Conservation (phyloP, 2,888 invertebrate genomes). For the Dryadula phaetusa region DNA sequence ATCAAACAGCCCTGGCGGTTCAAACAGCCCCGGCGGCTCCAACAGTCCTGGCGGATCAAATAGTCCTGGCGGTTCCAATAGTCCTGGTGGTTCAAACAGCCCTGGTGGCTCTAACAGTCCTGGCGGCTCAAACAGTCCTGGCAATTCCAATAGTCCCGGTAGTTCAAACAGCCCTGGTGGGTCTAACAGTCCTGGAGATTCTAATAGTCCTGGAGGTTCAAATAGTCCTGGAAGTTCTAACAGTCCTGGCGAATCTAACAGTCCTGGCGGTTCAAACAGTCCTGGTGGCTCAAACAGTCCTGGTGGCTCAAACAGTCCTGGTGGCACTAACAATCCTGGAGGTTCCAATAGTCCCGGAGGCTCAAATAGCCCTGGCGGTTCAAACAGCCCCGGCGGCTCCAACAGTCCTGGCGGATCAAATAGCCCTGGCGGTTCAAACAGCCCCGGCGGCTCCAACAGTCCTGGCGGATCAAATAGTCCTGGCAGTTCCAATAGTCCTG, state of each 20-base stretch:
- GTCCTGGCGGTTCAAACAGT: conserved; percentile 15
- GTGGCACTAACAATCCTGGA: too few relatives aligned
- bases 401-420: background rate
- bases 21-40: background rate
- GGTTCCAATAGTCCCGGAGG: background rate
- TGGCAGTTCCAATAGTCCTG: background rate
- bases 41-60: background rate
- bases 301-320: background rate
- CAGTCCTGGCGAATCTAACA: background rate
- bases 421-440: background rate
- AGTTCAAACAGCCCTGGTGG: background rate
- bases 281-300: background rate
- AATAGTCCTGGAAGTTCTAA: conserved; percentile 3
- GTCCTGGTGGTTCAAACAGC: background rate
- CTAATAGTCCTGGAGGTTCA: conserved; percentile 6
- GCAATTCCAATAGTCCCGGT: background rate
- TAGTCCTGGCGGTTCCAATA: background rate
- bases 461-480: conserved; percentile 2
- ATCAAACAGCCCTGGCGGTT: background rate
- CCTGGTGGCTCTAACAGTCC: conserved; percentile 8
- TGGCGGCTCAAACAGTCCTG: background rate
- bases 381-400: background rate
- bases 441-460: background rate
- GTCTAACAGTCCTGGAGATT: background rate
- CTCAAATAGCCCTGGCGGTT: background rate